Evolutionary conservation across 2,797 vertebrate species (phyloP).

Genomic region (Cygnus olor): DNA sequence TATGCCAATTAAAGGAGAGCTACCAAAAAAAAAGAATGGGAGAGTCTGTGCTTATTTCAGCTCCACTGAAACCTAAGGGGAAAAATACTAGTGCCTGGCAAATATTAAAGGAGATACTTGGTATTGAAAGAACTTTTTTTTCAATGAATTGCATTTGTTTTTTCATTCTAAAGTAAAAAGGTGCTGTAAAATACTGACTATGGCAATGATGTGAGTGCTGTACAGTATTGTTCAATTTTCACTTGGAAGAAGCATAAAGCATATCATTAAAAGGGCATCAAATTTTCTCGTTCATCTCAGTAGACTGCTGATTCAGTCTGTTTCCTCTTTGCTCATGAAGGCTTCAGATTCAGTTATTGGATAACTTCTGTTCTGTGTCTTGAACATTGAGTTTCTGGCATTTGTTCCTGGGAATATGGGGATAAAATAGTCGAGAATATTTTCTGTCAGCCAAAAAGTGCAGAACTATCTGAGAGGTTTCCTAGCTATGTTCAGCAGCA

Average conservation of each 20-base stretch:
- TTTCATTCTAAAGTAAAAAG: background rate
- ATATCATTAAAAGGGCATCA: conserved; percentile 30
- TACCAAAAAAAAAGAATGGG: background rate
- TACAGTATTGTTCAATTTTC: conserved; percentile 25
- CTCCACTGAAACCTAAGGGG: background rate
- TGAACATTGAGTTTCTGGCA: conserved; percentile 68
- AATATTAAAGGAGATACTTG: background rate
- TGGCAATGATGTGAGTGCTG: background rate
- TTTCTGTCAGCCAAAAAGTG: conserved; percentile 69
- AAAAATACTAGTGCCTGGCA: background rate
- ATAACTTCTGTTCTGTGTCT: conserved; percentile 60
- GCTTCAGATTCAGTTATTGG: conserved; percentile 37
- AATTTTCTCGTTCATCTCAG: conserved; percentile 33
- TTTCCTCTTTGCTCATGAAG: conserved; percentile 54
- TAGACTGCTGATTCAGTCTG: conserved; percentile 47
- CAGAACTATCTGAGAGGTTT: conserved; percentile 70
- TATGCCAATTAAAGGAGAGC: background rate
- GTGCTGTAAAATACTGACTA: background rate
- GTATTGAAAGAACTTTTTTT: background rate
- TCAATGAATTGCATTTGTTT: background rate
- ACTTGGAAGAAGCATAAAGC: conserved; percentile 11
- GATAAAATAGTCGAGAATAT: conserved; percentile 70
- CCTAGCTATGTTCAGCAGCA: conserved; percentile 54
- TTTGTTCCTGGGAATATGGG: conserved; percentile 72
- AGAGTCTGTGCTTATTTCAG: conserved; percentile 7